Conservation (phyloP, 1,140 invertebrate genomes). For the Formica exsecta region DNA sequence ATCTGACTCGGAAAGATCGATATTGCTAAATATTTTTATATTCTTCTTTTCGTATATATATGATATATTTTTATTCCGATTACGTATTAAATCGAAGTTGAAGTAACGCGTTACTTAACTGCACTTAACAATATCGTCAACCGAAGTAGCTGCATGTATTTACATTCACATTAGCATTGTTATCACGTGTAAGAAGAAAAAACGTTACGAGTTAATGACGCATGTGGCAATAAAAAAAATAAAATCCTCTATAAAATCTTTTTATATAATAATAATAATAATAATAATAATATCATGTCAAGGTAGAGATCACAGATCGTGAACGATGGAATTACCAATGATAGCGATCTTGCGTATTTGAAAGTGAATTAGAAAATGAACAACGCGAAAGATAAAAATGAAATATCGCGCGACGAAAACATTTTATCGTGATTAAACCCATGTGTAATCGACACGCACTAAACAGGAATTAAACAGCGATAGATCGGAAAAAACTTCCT, state of each 20-base stretch:
- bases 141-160: background rate
- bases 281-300: too few species aligned
- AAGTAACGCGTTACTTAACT: background rate
- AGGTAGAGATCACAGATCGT: background rate
- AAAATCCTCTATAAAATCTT: background rate
- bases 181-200: background rate
- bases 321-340: slow-evolving; percentile 9
- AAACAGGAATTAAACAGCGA: slow-evolving; percentile 2
- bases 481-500: background rate
- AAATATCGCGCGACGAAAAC: background rate
- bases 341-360: background rate
- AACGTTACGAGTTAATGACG: background rate
- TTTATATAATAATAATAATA: too few species aligned
- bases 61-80: too few species aligned
- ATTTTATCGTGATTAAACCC: background rate
- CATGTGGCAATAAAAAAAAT: background rate
- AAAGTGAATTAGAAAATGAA: slow-evolving; percentile 6
- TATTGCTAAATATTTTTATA: background rate
- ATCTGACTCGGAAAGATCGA: background rate
- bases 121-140: background rate
- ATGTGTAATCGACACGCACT: background rate
- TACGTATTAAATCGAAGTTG: background rate
- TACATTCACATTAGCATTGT: slow-evolving; percentile 19
- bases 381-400: slow-evolving; percentile 21
- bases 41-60: background rate